Evolutionary conservation across 2,113 vertebrate species (phyloP).

Genomic region (Tauraco erythrolophus): DNA sequence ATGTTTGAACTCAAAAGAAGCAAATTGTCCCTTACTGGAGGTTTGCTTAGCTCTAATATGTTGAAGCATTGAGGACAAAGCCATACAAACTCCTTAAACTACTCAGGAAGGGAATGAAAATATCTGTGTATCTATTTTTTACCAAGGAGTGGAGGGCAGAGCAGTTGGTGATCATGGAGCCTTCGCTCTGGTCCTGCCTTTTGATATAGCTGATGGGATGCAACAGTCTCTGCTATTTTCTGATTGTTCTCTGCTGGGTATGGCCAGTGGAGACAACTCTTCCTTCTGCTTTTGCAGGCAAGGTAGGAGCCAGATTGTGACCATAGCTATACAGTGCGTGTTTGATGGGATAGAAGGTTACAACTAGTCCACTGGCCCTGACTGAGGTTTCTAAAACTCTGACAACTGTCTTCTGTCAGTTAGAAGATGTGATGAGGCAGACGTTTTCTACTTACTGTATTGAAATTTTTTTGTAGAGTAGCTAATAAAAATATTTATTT

Average conservation of each 20-base stretch:
- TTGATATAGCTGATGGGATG: background rate
- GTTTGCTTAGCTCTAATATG: background rate
- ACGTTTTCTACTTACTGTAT: background rate
- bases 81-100: background rate
- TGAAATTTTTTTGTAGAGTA: background rate
- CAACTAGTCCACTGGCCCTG: background rate
- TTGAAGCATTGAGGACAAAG: background rate
- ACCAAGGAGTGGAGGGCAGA: background rate
- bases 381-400: background rate
- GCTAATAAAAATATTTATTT: background rate
- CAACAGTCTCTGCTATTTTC: background rate
- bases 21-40: background rate
- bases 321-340: background rate
- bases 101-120: background rate
- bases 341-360: background rate
- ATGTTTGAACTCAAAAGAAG: background rate
- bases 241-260: background rate
- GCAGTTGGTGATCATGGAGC: background rate
- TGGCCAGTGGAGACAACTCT: background rate
- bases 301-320: background rate
- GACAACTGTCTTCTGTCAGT: background rate
- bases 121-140: background rate
- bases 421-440: background rate
- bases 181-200: background rate
- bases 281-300: background rate